Percentiles rank a stretch among this genome's conserved stretches.
phyloP scores from a whole-genome alignment of 2,797 vertebrate species.

The Sebastes cheni region DNA sequence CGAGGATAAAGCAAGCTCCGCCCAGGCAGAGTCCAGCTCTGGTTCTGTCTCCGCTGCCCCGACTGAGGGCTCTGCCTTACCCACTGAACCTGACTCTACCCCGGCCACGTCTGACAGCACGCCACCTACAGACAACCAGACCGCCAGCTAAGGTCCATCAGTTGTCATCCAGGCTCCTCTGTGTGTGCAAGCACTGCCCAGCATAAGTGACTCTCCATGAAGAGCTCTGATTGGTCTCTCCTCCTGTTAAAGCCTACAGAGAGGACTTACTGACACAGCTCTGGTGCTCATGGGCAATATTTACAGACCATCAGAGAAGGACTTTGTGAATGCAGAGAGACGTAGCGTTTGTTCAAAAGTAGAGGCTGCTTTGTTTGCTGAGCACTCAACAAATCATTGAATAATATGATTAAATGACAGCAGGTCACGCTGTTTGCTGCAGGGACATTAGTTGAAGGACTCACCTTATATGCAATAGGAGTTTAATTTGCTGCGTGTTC shows the following conservation, averaged over 20 bases:
- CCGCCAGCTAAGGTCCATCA: slow-evolving; percentile 66
- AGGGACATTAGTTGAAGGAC: slow-evolving; percentile 29
- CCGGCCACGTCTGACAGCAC: slow-evolving; percentile 35
- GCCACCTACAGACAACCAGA: slow-evolving; percentile 57
- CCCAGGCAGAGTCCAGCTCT: slow-evolving; percentile 28
- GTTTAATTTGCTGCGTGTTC: slow-evolving; percentile 17
- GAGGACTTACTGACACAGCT: slow-evolving; percentile 7
- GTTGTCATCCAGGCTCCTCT: background rate
- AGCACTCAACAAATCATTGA: slow-evolving; percentile 20
- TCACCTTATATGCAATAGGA: slow-evolving; percentile 38
- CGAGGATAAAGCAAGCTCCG: slow-evolving; percentile 78
- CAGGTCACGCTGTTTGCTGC: background rate
- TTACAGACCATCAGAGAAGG: slow-evolving; percentile 1
- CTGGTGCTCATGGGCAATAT: slow-evolving; percentile 9
- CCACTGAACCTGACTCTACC: slow-evolving; percentile 58
- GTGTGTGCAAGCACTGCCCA: slow-evolving; percentile 31
- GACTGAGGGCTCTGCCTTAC: slow-evolving; percentile 40
- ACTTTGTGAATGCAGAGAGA: slow-evolving; percentile 26
- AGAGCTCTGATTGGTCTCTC: slow-evolving; percentile 17
- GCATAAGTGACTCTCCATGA: slow-evolving; percentile 37
- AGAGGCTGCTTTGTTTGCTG: slow-evolving; percentile 35
- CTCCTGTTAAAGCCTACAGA: slow-evolving; percentile 2
- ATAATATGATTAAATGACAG: slow-evolving; percentile 22
- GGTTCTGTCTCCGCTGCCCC: slow-evolving; percentile 7
- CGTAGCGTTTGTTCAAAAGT: background rate